These are phyloP conservation scores for Nomada ferruginata DNA, from an alignment of 2,888 invertebrate genomes.

Conservation along the genomic window DNA sequence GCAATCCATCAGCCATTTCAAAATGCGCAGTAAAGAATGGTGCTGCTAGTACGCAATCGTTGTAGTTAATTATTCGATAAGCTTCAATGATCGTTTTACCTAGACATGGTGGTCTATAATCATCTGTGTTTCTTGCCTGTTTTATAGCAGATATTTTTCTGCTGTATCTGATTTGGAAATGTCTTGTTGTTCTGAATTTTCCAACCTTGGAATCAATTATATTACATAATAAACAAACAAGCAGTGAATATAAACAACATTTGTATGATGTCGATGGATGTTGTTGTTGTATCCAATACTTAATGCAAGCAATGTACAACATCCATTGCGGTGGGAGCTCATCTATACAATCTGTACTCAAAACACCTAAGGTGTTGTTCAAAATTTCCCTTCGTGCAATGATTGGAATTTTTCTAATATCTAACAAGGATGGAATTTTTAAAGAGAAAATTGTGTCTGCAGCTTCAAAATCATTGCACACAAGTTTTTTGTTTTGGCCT, in stretches of 20 bases:
- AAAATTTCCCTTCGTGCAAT: conserved; percentile 82
- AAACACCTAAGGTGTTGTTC: conserved; percentile 85
- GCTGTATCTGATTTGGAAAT: conserved; percentile 85
- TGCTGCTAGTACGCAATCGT: conserved; percentile 87
- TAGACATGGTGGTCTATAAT: conserved; percentile 35
- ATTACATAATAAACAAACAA: conserved; percentile 85
- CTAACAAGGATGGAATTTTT: conserved; percentile 79
- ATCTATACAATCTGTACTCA: conserved; percentile 78
- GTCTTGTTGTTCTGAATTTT: conserved; percentile 84
- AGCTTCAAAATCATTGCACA: conserved; percentile 60
- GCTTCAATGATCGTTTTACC: conserved; percentile 83
- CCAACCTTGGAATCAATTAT: conserved; percentile 87
- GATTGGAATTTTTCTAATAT: conserved; percentile 77
- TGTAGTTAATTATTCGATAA: conserved; percentile 85
- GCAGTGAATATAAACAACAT: conserved; percentile 86
- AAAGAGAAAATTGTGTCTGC: conserved; percentile 53
- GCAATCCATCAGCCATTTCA: conserved; percentile 86
- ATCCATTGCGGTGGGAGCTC: conserved; percentile 86
- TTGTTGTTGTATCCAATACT: conserved; percentile 86
- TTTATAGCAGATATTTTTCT: conserved; percentile 72
- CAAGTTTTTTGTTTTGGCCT: conserved; percentile 68
- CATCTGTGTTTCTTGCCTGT: conserved; percentile 5
- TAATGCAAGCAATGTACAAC: conserved; percentile 86
- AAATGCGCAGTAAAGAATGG: conserved; percentile 87
- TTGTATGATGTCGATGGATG: conserved; percentile 60